Evolutionary conservation across 2,113 vertebrate genomes (phyloP).

Genomic region (Plecotus auritus): DNA sequence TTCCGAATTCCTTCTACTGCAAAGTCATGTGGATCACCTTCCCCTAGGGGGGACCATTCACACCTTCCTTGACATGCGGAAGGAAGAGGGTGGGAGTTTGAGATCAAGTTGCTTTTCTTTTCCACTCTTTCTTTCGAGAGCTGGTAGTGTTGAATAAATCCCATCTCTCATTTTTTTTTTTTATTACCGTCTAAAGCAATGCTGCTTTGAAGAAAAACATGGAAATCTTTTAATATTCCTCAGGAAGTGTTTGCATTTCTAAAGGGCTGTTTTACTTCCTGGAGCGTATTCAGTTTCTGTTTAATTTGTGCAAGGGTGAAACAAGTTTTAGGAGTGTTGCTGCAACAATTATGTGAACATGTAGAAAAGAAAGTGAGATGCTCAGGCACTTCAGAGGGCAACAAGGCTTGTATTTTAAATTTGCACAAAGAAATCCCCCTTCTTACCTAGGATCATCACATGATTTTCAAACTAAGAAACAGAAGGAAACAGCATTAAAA

Average conservation of each 20-base stretch:
- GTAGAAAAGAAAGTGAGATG: background rate
- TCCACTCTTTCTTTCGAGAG: background rate
- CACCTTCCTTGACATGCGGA: background rate
- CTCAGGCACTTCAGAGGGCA: slow-evolving; percentile 22
- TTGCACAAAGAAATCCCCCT: background rate
- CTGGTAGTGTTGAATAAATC: background rate
- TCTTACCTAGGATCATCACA: background rate
- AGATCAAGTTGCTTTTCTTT: background rate
- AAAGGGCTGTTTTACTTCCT: background rate
- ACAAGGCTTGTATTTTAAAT: background rate
- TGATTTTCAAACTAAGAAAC: background rate
- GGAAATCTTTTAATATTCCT: slow-evolving; percentile 50
- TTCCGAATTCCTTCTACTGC: background rate
- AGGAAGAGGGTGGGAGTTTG: background rate
- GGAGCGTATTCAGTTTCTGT: slow-evolving; percentile 48
- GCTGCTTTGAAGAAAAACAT: background rate
- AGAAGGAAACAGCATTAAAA: background rate
- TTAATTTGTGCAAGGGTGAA: slow-evolving; percentile 54
- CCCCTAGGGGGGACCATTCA: background rate
- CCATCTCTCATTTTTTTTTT: slow-evolving; percentile 28
- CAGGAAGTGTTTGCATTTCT: slow-evolving; percentile 47
- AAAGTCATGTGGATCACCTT: background rate
- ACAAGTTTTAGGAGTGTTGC: slow-evolving; percentile 31
- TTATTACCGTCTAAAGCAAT: slow-evolving; percentile 42
- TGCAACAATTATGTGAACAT: slow-evolving; percentile 9